A percentile compares a stretch with the other conserved stretches of the same genome.
Evolutionary conservation across 2,888 invertebrate species (phyloP).

Genomic region (Ophioninae sp.): DNA sequence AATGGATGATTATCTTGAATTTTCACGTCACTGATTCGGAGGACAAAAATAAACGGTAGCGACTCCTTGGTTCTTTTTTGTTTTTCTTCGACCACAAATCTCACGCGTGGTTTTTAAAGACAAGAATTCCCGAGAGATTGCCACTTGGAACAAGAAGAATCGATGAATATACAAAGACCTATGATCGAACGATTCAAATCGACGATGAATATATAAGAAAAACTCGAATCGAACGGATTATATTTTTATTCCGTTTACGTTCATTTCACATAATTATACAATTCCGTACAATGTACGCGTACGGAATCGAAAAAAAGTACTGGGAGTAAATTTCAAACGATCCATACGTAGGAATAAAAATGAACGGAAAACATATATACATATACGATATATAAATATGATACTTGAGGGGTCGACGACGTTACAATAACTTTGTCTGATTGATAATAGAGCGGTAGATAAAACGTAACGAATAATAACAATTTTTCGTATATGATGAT

Average conservation of each 20-base stretch:
- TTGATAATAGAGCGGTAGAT: constrained; percentile 11
- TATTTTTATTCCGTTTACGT: constrained; percentile 25
- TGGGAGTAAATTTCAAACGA: not conserved
- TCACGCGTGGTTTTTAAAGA: not conserved
- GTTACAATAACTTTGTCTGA: not conserved
- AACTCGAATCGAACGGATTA: constrained; percentile 53
- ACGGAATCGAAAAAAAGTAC: constrained; percentile 1
- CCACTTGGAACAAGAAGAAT: constrained; percentile 32
- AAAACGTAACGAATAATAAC: constrained; percentile 55
- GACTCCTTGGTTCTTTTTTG: not conserved
- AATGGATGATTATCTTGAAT: not conserved
- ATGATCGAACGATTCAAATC: constrained; percentile 25
- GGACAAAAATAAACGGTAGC: not conserved
- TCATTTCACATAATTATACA: constrained; percentile 47
- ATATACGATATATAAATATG: not conserved
- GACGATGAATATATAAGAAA: constrained; percentile 45
- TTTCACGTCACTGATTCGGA: not conserved
- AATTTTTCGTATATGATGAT: constrained; percentile 33
- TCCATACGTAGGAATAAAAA: not conserved
- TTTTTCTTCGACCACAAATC: not conserved
- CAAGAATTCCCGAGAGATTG: constrained; percentile 35
- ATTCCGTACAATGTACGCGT: constrained; percentile 44
- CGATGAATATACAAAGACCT: constrained; percentile 27
- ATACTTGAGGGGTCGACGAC: not conserved
- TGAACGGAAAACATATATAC: not conserved